Conservation (phyloP, 1,140 invertebrate species). For the Rhizoglyphus robini region DNA sequence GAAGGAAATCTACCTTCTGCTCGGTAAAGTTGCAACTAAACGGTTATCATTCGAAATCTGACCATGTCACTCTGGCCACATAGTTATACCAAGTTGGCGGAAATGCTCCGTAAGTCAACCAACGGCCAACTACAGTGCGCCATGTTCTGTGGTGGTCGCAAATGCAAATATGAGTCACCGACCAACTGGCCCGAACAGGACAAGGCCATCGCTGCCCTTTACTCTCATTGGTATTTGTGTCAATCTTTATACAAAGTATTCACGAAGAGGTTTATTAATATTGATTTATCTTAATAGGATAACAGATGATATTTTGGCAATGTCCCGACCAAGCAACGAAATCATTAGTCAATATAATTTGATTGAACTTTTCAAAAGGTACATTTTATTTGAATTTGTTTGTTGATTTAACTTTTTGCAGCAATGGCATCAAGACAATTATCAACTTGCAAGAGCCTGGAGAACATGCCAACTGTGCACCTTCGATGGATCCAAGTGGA, state of each 20-base stretch:
- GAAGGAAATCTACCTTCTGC: not conserved
- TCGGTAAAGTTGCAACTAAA: not conserved
- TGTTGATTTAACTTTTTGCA: constrained; percentile 41
- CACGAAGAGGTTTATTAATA: too few relatives aligned
- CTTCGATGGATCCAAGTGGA: constrained; percentile 45
- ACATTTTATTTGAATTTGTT: constrained; percentile 32
- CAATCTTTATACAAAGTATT: too few relatives aligned
- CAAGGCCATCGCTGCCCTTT: constrained; percentile 59
- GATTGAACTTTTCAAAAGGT: constrained; percentile 61
- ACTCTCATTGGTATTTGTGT: constrained; percentile 58
- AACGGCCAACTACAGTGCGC: constrained; percentile 55
- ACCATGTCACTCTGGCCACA: not conserved
- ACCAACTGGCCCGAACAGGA: constrained; percentile 48
- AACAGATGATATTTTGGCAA: constrained; percentile 53
- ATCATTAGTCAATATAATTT: constrained; percentile 56
- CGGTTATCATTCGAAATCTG: not conserved
- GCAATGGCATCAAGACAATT: constrained; percentile 62
- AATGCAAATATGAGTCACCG: constrained; percentile 63
- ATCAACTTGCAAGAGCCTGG: constrained; percentile 68
- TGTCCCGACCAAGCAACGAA: constrained; percentile 63
- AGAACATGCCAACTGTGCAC: constrained; percentile 69
- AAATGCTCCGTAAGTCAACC: constrained; percentile 42
- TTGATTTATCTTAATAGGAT: constrained; percentile 9
- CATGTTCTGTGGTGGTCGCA: constrained; percentile 62
- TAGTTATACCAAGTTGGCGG: constrained; percentile 43